phyloP scores from a whole-genome alignment of 2,797 vertebrate genomes.

The Scomberomorus guttatus region DNA sequence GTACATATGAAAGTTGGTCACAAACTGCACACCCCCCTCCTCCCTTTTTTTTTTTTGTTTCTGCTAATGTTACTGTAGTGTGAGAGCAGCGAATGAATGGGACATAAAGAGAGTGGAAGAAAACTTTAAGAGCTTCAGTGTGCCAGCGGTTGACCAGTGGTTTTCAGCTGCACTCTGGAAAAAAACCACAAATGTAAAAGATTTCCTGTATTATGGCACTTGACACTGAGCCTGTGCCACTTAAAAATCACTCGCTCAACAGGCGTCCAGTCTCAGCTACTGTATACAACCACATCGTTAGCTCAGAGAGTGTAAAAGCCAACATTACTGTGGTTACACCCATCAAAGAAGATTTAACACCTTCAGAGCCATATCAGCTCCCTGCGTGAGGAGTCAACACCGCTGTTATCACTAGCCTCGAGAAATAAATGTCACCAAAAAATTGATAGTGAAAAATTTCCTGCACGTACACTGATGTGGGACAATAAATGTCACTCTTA shows the following conservation, averaged over 20 bases:
- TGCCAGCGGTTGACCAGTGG: constrained; percentile 61
- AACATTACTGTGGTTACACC: background rate
- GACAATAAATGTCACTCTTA: constrained; percentile 28
- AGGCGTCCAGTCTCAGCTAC: background rate
- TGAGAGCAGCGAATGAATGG: constrained; percentile 33
- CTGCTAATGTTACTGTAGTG: constrained; percentile 33
- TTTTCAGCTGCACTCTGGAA: constrained; percentile 40
- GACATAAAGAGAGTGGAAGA: constrained; percentile 2
- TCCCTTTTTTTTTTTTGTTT: background rate
- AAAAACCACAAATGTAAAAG: constrained; percentile 55
- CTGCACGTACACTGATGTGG: background rate
- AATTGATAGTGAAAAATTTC: background rate
- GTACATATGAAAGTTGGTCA: constrained; percentile 46
- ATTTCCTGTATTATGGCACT: constrained; percentile 55
- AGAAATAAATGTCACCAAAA: constrained; percentile 20
- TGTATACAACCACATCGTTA: constrained; percentile 1
- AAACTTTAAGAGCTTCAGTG: constrained; percentile 23
- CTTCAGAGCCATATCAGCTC: background rate
- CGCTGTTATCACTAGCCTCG: background rate
- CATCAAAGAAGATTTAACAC: background rate
- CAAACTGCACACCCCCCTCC: constrained; percentile 9
- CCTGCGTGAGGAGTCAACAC: background rate
- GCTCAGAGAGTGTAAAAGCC: background rate
- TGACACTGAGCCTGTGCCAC: constrained; percentile 32
- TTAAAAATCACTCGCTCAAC: constrained; percentile 15